Percentiles rank a stretch among this genome's conserved stretches.
phyloP scores from a whole-genome alignment of 1,140 invertebrate genomes.

The Rhagoletis pomonella region DNA sequence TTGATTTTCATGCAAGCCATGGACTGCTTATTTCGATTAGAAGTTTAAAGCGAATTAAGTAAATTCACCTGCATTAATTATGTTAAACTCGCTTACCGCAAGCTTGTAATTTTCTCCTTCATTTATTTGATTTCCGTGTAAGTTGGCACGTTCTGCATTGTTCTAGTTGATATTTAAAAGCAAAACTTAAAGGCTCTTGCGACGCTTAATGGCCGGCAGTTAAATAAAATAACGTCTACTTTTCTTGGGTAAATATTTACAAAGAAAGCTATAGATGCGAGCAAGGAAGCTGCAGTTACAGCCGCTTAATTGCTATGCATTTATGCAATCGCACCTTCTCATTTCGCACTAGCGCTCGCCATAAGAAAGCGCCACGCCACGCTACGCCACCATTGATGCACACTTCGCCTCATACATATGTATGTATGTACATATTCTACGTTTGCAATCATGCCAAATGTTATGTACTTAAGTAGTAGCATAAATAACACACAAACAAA shows the following conservation, averaged over 20 bases:
- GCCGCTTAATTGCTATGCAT: constrained; percentile 33
- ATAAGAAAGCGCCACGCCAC: not conserved
- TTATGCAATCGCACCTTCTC: constrained; percentile 25
- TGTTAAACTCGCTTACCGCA: not conserved
- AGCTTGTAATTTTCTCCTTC: not conserved
- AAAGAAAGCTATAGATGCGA: constrained; percentile 1
- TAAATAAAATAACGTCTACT: not conserved
- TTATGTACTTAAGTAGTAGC: not conserved
- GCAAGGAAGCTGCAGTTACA: not conserved
- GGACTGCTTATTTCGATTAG: not conserved
- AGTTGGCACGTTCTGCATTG: not conserved
- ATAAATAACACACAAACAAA: not conserved
- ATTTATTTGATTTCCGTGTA: not conserved
- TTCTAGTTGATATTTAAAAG: not conserved
- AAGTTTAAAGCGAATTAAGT: not conserved
- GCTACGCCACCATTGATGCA: no score
- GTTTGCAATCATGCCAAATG: constrained; percentile 7
- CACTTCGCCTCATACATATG: not conserved
- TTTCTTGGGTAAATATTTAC: not conserved
- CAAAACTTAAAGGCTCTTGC: not conserved
- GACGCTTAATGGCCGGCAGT: not conserved
- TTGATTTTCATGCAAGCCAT: not conserved
- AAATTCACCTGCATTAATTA: constrained; percentile 8
- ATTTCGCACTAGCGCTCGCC: not conserved
- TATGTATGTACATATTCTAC: not conserved